Evolutionary conservation across 2,888 invertebrate genomes (phyloP), one percentile per base, ranked within the genome.

Genomic region (Epiblema foenella): DNA sequence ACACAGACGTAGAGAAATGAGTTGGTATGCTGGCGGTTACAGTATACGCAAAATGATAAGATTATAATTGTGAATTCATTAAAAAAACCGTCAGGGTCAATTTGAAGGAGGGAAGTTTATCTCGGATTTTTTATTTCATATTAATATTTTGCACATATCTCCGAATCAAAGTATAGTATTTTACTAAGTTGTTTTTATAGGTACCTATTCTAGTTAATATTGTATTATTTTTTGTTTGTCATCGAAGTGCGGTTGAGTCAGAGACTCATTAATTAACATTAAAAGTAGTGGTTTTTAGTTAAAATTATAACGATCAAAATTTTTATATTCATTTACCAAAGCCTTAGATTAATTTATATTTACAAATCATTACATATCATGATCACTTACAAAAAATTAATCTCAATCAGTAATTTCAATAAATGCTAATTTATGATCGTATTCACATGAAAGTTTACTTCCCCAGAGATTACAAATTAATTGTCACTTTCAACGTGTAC

Each of bases 1-100:
- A 93, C 93, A 93, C 93, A 89, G 80, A 83, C 81, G 85, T 81
- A 86, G 82, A 80, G 76, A 88, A 88, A 89, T 91, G 91, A 91
- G 90, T 88, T 91, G 89, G 91, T 92, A 89, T 91, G 91, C 90
- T 88, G 83, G 82, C 80, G 60, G 58, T 17, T 42, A 51, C 71
- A 71, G 71, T 73, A 73, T 59, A 73, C 33, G 66, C 33, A 51
- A 17, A 56, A 39, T 69, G 56, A n/a, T 56, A 46, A 65, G 68
- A 71, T 60, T 24, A 24, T 60, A 5, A 39, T 66, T 54, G 37
- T 51, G 10, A 54, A 17, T 11, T 51, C 15, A 52, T 37, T 18
- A 24, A 54, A 37, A 33, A 49, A 15, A 1, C 5, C 15, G 8
- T 17, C 37, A 33, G n/a, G 10, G 12, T 20, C 12, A 51, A 10